Evolutionary conservation across 2,113 vertebrate species (phyloP).

Genomic region (Camarhynchus parvulus): DNA sequence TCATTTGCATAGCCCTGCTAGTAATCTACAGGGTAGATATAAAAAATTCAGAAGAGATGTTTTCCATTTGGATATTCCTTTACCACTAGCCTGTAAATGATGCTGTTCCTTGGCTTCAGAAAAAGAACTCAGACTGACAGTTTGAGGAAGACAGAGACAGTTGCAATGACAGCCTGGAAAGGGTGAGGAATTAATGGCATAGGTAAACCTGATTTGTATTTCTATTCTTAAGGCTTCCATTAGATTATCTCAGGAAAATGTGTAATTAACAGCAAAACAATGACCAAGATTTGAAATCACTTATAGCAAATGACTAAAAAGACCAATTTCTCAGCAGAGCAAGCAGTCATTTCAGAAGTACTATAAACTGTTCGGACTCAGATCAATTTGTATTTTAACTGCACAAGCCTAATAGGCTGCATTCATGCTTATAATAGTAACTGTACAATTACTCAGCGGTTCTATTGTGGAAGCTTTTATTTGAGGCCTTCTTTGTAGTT

Average conservation of each 20-base stretch:
- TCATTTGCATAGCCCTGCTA: not conserved
- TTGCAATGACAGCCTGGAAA: not conserved
- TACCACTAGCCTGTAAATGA: not conserved
- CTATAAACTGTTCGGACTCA: not conserved
- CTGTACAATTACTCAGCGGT: not conserved
- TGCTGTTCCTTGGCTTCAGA: not conserved
- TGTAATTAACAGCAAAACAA: not conserved
- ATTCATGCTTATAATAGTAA: not conserved
- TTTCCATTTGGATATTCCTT: not conserved
- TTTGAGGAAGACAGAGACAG: not conserved
- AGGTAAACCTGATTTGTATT: not conserved
- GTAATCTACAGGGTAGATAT: not conserved
- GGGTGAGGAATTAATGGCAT: not conserved
- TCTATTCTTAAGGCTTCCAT: not conserved
- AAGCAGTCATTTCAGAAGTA: not conserved
- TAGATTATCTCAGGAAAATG: not conserved
- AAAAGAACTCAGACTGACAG: not conserved
- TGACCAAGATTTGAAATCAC: not conserved
- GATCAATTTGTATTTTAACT: not conserved
- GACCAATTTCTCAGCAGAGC: not conserved
- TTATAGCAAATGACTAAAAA: not conserved
- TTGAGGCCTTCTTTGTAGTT: not conserved
- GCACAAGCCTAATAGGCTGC: not conserved
- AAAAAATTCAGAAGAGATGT: not conserved
- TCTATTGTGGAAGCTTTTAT: not conserved